phyloP scores from a whole-genome alignment of 2,113 vertebrate genomes.

The Zapus hudsonius region DNA sequence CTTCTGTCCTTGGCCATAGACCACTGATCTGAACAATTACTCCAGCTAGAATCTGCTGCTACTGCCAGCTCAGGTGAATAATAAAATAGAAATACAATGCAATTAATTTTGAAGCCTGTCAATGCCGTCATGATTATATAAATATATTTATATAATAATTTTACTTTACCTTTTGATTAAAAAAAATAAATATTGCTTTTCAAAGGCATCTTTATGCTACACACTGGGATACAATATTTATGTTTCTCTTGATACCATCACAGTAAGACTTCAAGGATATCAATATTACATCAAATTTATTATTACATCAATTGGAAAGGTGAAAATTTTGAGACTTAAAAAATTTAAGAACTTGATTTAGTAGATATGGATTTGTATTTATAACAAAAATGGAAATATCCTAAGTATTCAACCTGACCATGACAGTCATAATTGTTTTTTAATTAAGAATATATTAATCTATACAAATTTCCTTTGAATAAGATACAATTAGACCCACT shows the following conservation, averaged over 20 bases:
- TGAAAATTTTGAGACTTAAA: background rate
- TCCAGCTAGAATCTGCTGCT: slow-evolving; percentile 56
- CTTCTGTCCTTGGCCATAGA: slow-evolving; percentile 79
- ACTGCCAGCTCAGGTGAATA: slow-evolving; percentile 71
- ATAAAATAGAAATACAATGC: slow-evolving; percentile 67
- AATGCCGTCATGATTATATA: slow-evolving; percentile 21
- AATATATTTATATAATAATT: background rate
- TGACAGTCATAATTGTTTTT: background rate
- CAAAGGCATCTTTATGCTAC: background rate
- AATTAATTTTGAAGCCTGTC: slow-evolving; percentile 60
- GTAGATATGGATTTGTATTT: background rate
- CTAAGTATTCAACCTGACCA: background rate
- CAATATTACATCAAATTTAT: background rate
- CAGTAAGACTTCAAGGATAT: background rate
- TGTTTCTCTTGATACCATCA: background rate
- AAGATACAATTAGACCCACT: background rate
- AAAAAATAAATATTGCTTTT: background rate
- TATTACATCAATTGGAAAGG: background rate
- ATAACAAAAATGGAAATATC: background rate
- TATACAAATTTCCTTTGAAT: background rate
- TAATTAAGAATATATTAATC: slow-evolving; percentile 19
- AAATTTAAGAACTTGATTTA: slow-evolving; percentile 17
- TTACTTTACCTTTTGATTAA: background rate
- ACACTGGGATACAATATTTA: background rate
- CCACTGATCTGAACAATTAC: slow-evolving; percentile 79